Evolutionary conservation across 2,797 vertebrate genomes (phyloP).

Genomic region (Takifugu rubripes): DNA sequence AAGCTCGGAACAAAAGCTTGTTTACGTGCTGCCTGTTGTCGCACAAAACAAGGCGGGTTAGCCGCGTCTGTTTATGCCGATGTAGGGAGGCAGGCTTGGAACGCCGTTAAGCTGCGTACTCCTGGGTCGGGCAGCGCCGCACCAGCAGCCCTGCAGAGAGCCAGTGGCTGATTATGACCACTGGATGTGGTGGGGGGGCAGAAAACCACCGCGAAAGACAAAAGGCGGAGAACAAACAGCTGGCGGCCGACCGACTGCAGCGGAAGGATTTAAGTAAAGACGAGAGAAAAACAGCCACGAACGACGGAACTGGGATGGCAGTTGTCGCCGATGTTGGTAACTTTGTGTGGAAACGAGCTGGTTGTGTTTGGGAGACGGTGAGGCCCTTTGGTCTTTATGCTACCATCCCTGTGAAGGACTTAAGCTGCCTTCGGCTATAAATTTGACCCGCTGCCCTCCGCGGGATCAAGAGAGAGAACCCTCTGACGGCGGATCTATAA

Average conservation of each 20-base stretch:
- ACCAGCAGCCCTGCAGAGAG: constrained; percentile 15
- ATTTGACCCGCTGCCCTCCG: constrained; percentile 22
- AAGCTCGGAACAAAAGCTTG: constrained; percentile 77
- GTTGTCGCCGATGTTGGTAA: not conserved
- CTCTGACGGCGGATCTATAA: constrained; percentile 7
- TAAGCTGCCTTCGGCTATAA: constrained; percentile 13
- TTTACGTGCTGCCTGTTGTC: constrained; percentile 59
- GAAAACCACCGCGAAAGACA: constrained; percentile 23
- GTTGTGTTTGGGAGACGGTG: not conserved
- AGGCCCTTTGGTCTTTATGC: constrained; percentile 3
- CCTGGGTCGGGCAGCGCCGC: constrained; percentile 29
- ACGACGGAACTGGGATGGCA: too few species aligned
- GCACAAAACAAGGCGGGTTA: constrained; percentile 28
- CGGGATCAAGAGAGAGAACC: constrained; percentile 21
- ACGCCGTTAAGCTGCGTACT: constrained; percentile 40
- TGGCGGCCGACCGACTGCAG: constrained; percentile 6
- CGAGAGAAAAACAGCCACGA: too few species aligned
- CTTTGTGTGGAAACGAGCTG: too few species aligned
- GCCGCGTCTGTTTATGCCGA: constrained; percentile 68
- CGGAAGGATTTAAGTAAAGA: too few species aligned
- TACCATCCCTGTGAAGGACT: constrained; percentile 13
- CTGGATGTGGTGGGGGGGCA: constrained; percentile 26
- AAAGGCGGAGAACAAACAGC: constrained; percentile 34
- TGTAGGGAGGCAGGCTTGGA: constrained; percentile 64
- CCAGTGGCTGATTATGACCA: constrained; percentile 29